phyloP scores from a whole-genome alignment of 2,113 vertebrate genomes.

The Scortum barcoo region DNA sequence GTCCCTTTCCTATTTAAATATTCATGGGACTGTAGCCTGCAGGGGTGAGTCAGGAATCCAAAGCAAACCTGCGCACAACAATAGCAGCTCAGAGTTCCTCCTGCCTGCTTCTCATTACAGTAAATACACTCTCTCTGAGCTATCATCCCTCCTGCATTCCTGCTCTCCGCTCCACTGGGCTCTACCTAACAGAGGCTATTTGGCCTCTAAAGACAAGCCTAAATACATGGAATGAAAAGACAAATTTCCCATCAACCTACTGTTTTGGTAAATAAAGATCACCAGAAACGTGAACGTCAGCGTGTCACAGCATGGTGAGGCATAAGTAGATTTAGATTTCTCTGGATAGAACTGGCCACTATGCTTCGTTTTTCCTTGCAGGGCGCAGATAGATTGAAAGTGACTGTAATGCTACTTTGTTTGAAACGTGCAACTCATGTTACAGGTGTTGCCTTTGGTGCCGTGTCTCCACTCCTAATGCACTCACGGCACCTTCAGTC shows the following conservation, averaged over 20 bases:
- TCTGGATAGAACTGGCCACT: constrained; percentile 7
- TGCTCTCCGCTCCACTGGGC: constrained; percentile 37
- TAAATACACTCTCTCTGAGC: constrained; percentile 66
- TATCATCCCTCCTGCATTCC: constrained; percentile 68
- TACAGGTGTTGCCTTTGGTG: constrained; percentile 75
- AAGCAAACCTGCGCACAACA: constrained; percentile 78
- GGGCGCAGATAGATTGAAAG: constrained; percentile 26
- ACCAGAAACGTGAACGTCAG: constrained; percentile 24
- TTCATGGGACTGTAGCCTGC: constrained; percentile 79
- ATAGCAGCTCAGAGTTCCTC: constrained; percentile 70
- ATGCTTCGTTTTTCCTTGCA: constrained; percentile 8
- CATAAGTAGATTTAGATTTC: not conserved
- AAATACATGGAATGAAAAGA: constrained; percentile 48
- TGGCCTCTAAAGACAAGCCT: constrained; percentile 43
- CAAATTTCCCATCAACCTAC: constrained; percentile 48
- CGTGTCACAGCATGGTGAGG: constrained; percentile 6
- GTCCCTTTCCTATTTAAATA: constrained; percentile 83
- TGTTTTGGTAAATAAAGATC: constrained; percentile 59
- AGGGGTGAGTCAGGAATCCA: constrained; percentile 75
- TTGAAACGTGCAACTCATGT: constrained; percentile 56
- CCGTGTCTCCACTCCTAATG: constrained; percentile 50
- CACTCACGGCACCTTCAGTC: constrained; percentile 47
- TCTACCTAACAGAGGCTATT: constrained; percentile 51
- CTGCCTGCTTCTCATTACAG: constrained; percentile 83
- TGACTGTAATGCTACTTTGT: constrained; percentile 42